phyloP scores from a whole-genome alignment of 2,113 vertebrate genomes.

The Chaenogobius annularis region DNA sequence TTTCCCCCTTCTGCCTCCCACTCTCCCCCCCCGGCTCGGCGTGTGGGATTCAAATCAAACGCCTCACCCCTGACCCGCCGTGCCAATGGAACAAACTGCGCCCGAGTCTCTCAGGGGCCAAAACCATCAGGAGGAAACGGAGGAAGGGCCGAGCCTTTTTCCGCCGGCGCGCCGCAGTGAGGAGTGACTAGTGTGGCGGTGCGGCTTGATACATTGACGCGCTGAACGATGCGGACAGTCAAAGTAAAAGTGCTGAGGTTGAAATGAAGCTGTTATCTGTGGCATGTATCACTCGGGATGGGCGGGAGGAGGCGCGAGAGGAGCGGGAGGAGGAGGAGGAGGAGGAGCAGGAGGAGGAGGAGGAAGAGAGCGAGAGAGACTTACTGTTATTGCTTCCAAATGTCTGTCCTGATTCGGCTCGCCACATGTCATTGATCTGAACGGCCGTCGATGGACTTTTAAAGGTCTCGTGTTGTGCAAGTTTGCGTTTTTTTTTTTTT shows the following conservation, averaged over 20 bases:
- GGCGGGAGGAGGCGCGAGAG: not conserved
- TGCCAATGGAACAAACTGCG: constrained; percentile 63
- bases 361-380: constrained; percentile 30
- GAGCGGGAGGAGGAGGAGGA: not conserved
- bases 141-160: constrained; percentile 43
- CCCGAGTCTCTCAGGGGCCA: constrained; percentile 57
- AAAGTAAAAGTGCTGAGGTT: constrained; percentile 73
- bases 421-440: constrained; percentile 35
- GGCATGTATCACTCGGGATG: constrained; percentile 64
- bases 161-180: constrained; percentile 58
- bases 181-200: constrained; percentile 68
- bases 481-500: not conserved
- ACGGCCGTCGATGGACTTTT: constrained; percentile 22
- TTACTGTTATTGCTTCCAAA: constrained; percentile 66
- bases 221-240: constrained; percentile 63
- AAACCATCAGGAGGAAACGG: constrained; percentile 59
- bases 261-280: constrained; percentile 74
- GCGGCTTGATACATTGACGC: constrained; percentile 64
- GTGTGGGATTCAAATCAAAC: constrained; percentile 70
- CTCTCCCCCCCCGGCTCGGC: too few relatives aligned
- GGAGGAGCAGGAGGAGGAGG: constrained; percentile 36
- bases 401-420: constrained; percentile 52
- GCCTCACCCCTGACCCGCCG: constrained; percentile 61
- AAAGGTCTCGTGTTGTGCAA: not conserved
- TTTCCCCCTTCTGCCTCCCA: too few relatives aligned